Conservation (phyloP, 2,797 vertebrate species). For the Rhinogobio ventralis region DNA sequence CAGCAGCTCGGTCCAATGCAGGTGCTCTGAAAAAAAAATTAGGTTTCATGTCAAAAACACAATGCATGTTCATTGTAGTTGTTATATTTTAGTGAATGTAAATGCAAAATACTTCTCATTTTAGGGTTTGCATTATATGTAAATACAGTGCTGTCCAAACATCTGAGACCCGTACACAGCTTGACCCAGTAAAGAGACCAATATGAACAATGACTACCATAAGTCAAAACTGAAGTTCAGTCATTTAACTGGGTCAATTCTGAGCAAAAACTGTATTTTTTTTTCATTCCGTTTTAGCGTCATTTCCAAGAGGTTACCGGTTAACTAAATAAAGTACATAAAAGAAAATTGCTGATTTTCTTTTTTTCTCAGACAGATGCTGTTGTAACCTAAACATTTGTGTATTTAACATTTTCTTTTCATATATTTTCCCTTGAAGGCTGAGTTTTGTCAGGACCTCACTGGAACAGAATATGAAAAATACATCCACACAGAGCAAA, state of each 20-base stretch:
- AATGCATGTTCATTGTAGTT: not conserved
- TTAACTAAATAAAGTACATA: no score
- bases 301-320: no score
- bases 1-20: slow-evolving; percentile 7
- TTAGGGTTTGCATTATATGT: no score
- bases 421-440: not conserved
- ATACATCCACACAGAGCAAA: not conserved
- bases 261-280: not conserved
- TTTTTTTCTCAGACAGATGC: no score
- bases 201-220: not conserved
- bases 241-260: not conserved
- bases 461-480: no score
- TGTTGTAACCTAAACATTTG: no score
- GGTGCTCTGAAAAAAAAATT: not conserved
- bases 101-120: not conserved
- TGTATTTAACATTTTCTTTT: no score
- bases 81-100: not conserved
- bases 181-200: not conserved
- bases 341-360: no score
- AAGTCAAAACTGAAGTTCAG: not conserved
- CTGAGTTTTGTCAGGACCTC: not conserved
- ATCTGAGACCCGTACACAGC: not conserved
- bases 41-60: not conserved
- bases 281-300: not conserved
- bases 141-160: not conserved